A percentile compares a stretch with the other conserved stretches of the same genome.
phyloP scores from a whole-genome alignment of 2,113 vertebrate genomes.

The Accipiter cooperii region DNA sequence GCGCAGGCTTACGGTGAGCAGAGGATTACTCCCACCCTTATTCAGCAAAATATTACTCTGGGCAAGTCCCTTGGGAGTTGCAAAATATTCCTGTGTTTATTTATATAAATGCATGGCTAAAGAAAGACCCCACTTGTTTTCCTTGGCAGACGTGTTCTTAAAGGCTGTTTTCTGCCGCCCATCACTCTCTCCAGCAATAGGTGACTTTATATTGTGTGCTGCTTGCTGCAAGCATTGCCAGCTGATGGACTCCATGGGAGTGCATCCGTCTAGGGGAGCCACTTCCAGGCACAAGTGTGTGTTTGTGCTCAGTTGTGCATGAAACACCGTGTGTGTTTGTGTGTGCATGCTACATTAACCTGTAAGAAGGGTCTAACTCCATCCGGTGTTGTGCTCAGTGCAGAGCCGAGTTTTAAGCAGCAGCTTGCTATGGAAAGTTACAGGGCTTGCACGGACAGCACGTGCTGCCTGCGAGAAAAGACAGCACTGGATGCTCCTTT shows the following conservation, averaged over 20 bases:
- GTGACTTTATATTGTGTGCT: background rate
- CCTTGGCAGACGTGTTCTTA: background rate
- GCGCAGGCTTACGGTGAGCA: background rate
- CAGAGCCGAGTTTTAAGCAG: background rate
- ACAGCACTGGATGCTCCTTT: background rate
- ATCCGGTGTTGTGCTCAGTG: accelerated
- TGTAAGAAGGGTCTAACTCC: background rate
- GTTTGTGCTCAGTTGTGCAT: background rate
- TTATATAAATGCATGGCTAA: conserved; percentile 28
- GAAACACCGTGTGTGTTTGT: background rate
- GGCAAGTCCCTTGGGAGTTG: background rate
- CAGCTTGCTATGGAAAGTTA: background rate
- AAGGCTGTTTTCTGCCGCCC: background rate
- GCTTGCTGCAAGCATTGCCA: accelerated
- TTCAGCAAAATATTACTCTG: background rate
- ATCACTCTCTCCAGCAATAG: background rate
- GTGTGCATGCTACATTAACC: background rate
- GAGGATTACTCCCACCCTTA: background rate
- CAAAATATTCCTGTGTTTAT: conserved; percentile 41
- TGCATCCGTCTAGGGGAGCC: background rate
- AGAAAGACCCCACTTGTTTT: conserved; percentile 50
- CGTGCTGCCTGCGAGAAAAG: background rate
- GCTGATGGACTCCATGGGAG: background rate
- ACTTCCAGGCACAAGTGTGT: accelerated
- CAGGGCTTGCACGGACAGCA: background rate